Conservation (phyloP, 2,797 vertebrate genomes). For the Chloroceryle inda region DNA sequence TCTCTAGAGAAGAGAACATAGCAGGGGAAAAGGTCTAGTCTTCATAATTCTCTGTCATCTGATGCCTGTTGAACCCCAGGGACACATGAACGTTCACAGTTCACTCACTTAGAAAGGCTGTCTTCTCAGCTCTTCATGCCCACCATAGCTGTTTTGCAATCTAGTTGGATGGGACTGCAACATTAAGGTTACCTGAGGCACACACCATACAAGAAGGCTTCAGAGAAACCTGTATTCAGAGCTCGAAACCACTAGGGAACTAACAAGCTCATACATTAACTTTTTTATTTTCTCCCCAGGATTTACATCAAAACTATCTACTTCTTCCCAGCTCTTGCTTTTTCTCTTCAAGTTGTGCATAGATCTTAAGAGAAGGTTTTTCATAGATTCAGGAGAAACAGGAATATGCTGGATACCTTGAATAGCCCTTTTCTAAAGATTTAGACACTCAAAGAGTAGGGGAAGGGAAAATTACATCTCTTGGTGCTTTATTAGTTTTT, state of each 20-base stretch:
- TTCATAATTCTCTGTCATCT: background rate
- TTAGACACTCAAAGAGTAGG: background rate
- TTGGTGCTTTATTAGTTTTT: background rate
- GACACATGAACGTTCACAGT: background rate
- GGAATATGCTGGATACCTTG: background rate
- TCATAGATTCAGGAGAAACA: background rate
- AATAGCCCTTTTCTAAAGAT: background rate
- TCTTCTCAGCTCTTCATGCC: background rate
- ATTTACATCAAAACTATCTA: background rate
- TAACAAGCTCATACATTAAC: background rate
- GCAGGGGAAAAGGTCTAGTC: background rate
- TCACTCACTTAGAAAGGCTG: background rate
- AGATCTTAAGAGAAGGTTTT: background rate
- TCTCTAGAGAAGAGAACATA: background rate
- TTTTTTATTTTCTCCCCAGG: background rate
- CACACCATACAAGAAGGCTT: background rate
- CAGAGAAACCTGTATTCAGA: background rate
- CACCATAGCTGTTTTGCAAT: background rate
- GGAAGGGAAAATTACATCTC: background rate
- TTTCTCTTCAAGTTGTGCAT: background rate
- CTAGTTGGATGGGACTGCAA: background rate
- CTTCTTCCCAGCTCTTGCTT: background rate
- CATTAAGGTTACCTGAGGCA: background rate
- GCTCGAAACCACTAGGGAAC: background rate
- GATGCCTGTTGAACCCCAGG: background rate